A percentile compares a stretch with the other conserved stretches of the same genome.
These are phyloP conservation scores for Callipepla californica DNA, from an alignment of 2,113 vertebrate species.

Conservation along the genomic window DNA sequence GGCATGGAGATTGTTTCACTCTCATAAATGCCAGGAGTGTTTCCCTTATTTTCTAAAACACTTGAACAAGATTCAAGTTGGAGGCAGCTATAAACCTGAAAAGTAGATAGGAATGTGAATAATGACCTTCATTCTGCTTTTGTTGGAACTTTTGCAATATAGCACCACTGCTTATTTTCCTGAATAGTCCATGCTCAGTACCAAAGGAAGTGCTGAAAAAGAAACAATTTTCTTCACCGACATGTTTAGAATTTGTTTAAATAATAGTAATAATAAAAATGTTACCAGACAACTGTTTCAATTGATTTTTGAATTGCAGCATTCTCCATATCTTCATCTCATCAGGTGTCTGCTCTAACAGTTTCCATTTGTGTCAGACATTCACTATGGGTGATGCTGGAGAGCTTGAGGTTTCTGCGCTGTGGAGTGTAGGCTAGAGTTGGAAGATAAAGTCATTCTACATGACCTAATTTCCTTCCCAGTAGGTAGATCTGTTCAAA, in stretches of 20 bases:
- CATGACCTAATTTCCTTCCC: background rate
- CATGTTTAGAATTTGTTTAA: background rate
- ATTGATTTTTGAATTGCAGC: background rate
- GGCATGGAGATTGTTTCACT: background rate
- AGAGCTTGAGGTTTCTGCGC: background rate
- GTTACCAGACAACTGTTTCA: background rate
- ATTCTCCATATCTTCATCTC: background rate
- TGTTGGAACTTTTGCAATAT: background rate
- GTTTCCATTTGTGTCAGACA: background rate
- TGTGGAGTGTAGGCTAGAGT: background rate
- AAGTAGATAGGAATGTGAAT: background rate
- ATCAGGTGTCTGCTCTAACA: background rate
- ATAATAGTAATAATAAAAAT: background rate
- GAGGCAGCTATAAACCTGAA: background rate
- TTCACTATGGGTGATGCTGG: background rate
- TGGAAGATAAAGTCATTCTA: background rate
- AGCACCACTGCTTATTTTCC: rapidly evolving
- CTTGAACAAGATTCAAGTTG: background rate
- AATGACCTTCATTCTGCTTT: background rate
- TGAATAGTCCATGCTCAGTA: background rate
- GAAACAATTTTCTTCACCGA: background rate
- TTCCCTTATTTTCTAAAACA: background rate
- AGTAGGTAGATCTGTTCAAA: background rate
- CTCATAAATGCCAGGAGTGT: background rate
- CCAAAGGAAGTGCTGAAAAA: background rate